These are phyloP conservation scores for Strigamia transsilvanica DNA, from an alignment of 2,888 invertebrate species.

Conservation along the genomic window DNA sequence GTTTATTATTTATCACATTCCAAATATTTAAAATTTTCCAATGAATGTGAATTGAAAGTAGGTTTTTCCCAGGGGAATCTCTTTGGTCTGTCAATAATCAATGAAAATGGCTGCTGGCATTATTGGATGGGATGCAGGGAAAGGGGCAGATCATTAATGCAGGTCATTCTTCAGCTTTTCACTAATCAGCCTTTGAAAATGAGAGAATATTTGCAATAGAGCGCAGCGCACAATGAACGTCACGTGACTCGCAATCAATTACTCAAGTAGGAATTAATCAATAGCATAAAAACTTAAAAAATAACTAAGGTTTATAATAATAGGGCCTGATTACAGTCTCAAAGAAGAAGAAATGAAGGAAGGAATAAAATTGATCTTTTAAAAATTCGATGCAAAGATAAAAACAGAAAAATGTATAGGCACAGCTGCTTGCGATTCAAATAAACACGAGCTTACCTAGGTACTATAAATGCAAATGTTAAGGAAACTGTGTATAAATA, in stretches of 20 bases:
- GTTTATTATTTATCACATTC: not conserved
- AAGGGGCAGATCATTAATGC: slow-evolving; percentile 45
- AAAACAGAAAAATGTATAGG: not conserved
- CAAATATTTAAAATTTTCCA: slow-evolving; percentile 12
- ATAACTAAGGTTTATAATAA: not conserved
- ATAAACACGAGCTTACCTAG: slow-evolving; percentile 5
- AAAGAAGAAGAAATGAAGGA: not conserved
- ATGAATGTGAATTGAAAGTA: slow-evolving; percentile 5
- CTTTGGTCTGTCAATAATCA: slow-evolving; percentile 43
- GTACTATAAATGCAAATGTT: slow-evolving; percentile 49
- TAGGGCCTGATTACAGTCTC: not conserved
- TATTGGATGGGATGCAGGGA: slow-evolving; percentile 40
- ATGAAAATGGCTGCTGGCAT: slow-evolving; percentile 41
- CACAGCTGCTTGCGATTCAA: slow-evolving; percentile 6
- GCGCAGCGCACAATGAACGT: slow-evolving; percentile 24
- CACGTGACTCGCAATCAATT: slow-evolving; percentile 40
- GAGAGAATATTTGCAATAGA: slow-evolving; percentile 32
- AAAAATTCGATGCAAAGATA: slow-evolving; percentile 15
- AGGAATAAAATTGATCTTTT: not conserved
- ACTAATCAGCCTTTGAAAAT: slow-evolving; percentile 48
- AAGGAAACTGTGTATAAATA: slow-evolving; percentile 49
- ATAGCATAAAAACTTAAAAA: not conserved
- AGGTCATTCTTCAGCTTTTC: slow-evolving; percentile 48
- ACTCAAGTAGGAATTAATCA: slow-evolving; percentile 22
- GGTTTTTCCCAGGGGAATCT: slow-evolving; percentile 1